Evolutionary conservation across 1,140 invertebrate species (phyloP), one percentile per base, ranked within the genome.

Genomic region (Meteorus sp.): DNA sequence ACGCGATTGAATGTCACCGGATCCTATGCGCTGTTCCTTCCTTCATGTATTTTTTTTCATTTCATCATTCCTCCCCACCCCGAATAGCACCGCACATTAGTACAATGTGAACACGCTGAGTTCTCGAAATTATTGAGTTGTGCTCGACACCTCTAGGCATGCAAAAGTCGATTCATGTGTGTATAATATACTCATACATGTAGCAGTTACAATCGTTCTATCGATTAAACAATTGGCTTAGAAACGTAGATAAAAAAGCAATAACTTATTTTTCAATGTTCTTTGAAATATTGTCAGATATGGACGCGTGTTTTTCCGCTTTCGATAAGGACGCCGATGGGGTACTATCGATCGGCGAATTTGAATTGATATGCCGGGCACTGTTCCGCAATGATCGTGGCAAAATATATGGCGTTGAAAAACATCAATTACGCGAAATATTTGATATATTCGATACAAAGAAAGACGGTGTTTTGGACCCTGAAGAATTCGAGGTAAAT

Each of bases 321-420:
- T 93, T 93, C 75, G 91, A 93, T 81, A 91, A 92, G 77, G 89
- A 93, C 80, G 85, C 85, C 85, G 92, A 95, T 79, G 91, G 90
- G 29, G 87, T 85, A 68, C 77, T 94, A 58, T 90, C 87, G 66
- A 74, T 90, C 15, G 79, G 83, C 1, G 93, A 94, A 79, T 94
- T 94, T 74, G 85, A 86, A 27, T 77, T 89, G 20, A 86, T 95
- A 70, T 93, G 90, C 71, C 86, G 90, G 61, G 90, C 92, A 0
- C 76, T 95, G 37, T 95, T 95, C 78, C 84, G 92, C 3, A 93
- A 94, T 73, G 90, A 92, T 69, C 85, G 85, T 60, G 92, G 92
- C 1, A 88, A 90, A 70, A 88, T 94, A 65, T 95, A 95, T 68
- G 84, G 84, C n/a, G 74, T 94, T 33, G 84, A 88, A 8, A 83